A percentile compares a stretch with the other conserved stretches of the same genome.
phyloP scores from a whole-genome alignment of 2,797 vertebrate species.

The Macropodus opercularis region DNA sequence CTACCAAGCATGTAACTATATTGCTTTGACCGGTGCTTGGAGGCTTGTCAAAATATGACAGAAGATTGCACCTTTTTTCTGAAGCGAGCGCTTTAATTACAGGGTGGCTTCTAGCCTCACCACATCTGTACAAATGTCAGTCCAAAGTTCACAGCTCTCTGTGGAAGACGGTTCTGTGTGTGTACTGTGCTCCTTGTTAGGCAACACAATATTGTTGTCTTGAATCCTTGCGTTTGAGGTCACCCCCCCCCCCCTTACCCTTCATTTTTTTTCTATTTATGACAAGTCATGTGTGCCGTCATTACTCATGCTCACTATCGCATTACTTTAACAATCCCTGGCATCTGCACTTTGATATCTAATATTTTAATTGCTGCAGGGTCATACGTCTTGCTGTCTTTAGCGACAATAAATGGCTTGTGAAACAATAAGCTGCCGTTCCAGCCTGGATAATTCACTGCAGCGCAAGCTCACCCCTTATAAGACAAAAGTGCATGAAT shows the following conservation, averaged over 20 bases:
- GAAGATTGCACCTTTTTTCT: slow-evolving; percentile 85
- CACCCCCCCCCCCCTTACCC: slow-evolving; percentile 42
- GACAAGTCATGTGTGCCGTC: slow-evolving; percentile 66
- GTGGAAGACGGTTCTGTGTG: slow-evolving; percentile 47
- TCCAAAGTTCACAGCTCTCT: slow-evolving; percentile 81
- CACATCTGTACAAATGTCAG: slow-evolving; percentile 86
- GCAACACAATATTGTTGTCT: slow-evolving; percentile 72
- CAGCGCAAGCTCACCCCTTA: slow-evolving; percentile 29
- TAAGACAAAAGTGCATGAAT: slow-evolving; percentile 17
- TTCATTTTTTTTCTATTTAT: slow-evolving; percentile 59
- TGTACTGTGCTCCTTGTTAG: slow-evolving; percentile 71
- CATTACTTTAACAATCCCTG: slow-evolving; percentile 77
- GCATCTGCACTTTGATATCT: slow-evolving; percentile 80
- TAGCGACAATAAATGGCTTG: slow-evolving; percentile 63
- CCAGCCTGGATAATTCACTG: slow-evolving; percentile 46
- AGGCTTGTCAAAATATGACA: slow-evolving; percentile 87
- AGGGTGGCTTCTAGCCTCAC: slow-evolving; percentile 78
- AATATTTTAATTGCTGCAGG: slow-evolving; percentile 84
- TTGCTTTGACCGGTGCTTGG: slow-evolving; percentile 80
- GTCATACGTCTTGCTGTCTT: slow-evolving; percentile 80
- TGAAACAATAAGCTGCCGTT: slow-evolving; percentile 68
- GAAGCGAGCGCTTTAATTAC: slow-evolving; percentile 87
- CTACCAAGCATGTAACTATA: slow-evolving; percentile 83
- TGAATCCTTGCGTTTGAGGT: slow-evolving; percentile 73
- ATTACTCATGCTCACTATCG: slow-evolving; percentile 80